Conservation (phyloP, 2,797 vertebrate genomes). For the Eulemur coronatus region DNA sequence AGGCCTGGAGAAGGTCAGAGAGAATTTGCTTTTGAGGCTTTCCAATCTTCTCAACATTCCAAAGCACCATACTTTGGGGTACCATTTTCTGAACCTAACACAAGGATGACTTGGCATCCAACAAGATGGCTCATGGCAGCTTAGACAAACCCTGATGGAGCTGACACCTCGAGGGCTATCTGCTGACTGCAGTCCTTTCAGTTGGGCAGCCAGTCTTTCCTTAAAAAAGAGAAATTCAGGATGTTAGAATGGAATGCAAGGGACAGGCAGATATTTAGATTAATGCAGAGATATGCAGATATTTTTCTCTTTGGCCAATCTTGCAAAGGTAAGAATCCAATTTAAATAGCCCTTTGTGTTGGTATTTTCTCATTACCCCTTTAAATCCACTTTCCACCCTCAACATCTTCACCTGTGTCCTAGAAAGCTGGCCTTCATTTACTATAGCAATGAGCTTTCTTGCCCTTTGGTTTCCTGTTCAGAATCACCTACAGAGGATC, state of each 20-base stretch:
- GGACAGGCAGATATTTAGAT: not conserved
- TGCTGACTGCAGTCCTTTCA: not conserved
- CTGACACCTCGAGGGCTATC: not conserved
- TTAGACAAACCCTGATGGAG: not conserved
- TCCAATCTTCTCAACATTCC: not conserved
- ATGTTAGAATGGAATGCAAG: not conserved
- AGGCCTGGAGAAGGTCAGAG: not conserved
- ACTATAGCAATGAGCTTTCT: not conserved
- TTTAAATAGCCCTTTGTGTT: not conserved
- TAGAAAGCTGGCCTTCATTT: not conserved
- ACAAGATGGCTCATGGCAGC: not conserved
- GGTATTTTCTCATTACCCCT: not conserved
- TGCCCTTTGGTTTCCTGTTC: not conserved
- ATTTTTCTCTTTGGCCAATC: not conserved
- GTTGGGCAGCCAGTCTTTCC: not conserved
- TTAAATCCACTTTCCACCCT: not conserved
- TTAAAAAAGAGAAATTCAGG: not conserved
- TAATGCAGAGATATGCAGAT: not conserved
- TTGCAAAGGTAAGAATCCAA: not conserved
- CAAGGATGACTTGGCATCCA: not conserved
- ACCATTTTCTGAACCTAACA: not conserved
- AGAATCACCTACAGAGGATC: not conserved
- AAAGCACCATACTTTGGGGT: not conserved
- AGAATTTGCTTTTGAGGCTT: not conserved
- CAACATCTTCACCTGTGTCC: not conserved